phyloP scores from a whole-genome alignment of 2,888 invertebrate genomes.

The Pasiphila rectangulata region DNA sequence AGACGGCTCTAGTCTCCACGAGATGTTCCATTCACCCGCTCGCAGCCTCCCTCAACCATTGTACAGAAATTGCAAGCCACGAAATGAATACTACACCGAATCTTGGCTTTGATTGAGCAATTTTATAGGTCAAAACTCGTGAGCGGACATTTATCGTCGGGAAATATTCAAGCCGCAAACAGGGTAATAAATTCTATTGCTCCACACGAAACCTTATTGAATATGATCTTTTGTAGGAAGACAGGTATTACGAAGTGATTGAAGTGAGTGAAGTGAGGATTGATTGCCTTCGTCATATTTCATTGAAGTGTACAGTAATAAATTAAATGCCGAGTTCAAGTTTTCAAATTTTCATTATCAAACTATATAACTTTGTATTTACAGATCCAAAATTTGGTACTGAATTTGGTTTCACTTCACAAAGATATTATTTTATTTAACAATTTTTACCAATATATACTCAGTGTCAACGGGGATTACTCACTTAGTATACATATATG shows the following conservation, averaged over 20 bases:
- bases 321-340: too few relatives aligned
- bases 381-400: too few relatives aligned
- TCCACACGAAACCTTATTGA: slow-evolving; percentile 12
- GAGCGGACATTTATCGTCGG: slow-evolving; percentile 18
- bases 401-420: too few relatives aligned
- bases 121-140: slow-evolving; percentile 28
- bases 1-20: slow-evolving; percentile 33
- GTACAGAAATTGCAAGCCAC: slow-evolving; percentile 31
- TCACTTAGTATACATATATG: too few relatives aligned
- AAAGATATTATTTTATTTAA: too few relatives aligned
- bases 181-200: slow-evolving; percentile 15
- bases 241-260: neutral
- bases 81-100: slow-evolving; percentile 31
- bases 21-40: slow-evolving; percentile 43
- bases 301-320: neutral
- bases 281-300: neutral
- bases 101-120: slow-evolving; percentile 33
- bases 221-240: slow-evolving; percentile 14
- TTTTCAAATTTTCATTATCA: too few relatives aligned
- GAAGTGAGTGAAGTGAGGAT: neutral
- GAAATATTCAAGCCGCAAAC: slow-evolving; percentile 19
- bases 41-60: slow-evolving; percentile 30
- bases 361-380: too few relatives aligned
- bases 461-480: too few relatives aligned
- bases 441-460: too few relatives aligned